A percentile compares a stretch with the other conserved stretches of the same genome.
Conservation (phyloP, 1,140 invertebrate genomes). For the Sipha flava region DNA sequence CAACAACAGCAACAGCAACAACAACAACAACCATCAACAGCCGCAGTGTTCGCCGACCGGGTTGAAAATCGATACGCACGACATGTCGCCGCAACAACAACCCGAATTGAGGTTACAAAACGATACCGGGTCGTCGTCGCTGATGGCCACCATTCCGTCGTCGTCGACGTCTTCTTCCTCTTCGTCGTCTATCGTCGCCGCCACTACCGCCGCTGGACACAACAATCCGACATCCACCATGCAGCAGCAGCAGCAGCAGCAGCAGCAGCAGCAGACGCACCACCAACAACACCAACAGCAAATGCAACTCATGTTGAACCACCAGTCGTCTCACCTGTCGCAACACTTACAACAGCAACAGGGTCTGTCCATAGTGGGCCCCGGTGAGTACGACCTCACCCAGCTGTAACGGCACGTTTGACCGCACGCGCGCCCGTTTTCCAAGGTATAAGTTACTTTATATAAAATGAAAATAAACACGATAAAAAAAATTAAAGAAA, state of each 20-base stretch:
- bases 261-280: constrained; percentile 40
- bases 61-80: constrained; percentile 27
- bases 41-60: constrained; percentile 37
- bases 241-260: constrained; percentile 38
- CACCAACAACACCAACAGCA: constrained; percentile 34
- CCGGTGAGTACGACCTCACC: constrained; percentile 17
- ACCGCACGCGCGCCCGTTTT: not conserved
- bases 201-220: not conserved
- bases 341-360: constrained; percentile 6
- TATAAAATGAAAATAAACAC: not conserved
- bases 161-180: constrained; percentile 5
- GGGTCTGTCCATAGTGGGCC: not conserved
- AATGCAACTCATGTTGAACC: constrained; percentile 24
- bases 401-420: constrained; percentile 20
- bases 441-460: constrained; percentile 29
- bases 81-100: constrained; percentile 33
- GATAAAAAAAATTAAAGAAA: not conserved
- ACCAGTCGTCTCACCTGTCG: not conserved
- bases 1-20: constrained; percentile 38
- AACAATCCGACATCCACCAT: constrained; percentile 29
- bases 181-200: not conserved
- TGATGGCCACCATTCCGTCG: not conserved
- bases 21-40: constrained; percentile 41
- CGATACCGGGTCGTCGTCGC: not conserved
- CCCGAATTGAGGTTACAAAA: constrained; percentile 16